Evolutionary conservation across 2,113 vertebrate genomes (phyloP), one percentile per base, ranked within the genome.

Genomic region (Poeciliopsis occidentalis): DNA sequence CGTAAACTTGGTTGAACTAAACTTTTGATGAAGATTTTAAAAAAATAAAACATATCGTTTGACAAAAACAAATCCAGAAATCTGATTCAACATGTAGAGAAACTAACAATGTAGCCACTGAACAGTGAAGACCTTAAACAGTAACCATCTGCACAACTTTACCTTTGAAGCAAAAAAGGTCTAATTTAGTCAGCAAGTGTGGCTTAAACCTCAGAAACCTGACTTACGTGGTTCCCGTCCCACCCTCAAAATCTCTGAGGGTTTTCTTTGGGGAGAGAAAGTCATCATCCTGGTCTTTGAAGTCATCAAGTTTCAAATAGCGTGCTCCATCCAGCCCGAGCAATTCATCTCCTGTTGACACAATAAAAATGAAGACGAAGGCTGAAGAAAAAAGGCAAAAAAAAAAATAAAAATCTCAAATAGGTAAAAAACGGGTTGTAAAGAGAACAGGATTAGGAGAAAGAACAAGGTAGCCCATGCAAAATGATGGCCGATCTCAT

Each of bases 211-310:
- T n/a, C 24, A 57, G 51, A 57, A n/a, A 57, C 19, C 51, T 62
- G 37, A 91, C 95, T 89, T 87, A 95, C 95, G 95, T 94, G 39
- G 92, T 94, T 2, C 94, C 95, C 79, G 94, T 73, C 41, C 94
- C 94, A 0, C 93, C 90, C 79, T 95, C 95, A 81, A 95, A 95
- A 67, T 95, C 95, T 88, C 94, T 66, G 3, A 95, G 78, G 17
- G 92, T 89, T 80, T 94, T 95, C 78, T 95, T 95, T 0, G 94
- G 94, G 41, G 94, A 95, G 34, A 95, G 92, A 82, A 95, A 95
- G 80, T 95, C 94, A 34, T 95, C 95, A 15, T 95, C 95, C 75
- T 94, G 95, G 73, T 95, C 95, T 80, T 95, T 95, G 65, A 95
- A 91, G 86, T 95, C 94, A 37, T 95, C 95, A 15, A 95, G 90